Conservation (phyloP, 2,113 vertebrate genomes). For the Axis porcinus region DNA sequence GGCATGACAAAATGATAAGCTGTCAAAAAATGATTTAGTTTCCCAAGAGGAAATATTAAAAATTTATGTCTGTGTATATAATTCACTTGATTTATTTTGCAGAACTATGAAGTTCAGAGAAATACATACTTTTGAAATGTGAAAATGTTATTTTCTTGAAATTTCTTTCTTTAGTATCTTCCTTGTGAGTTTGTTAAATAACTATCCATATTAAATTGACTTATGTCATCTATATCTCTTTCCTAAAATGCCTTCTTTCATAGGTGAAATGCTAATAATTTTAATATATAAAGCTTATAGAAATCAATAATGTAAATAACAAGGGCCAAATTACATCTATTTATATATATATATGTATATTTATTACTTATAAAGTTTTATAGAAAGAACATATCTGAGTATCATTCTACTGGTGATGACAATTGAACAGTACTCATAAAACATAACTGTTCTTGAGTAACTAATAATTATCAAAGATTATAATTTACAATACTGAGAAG, state of each 20-base stretch:
- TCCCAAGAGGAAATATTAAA: not conserved
- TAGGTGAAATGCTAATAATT: not conserved
- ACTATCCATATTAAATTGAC: not conserved
- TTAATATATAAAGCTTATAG: conserved; percentile 8
- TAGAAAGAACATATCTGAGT: not conserved
- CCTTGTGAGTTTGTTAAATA: not conserved
- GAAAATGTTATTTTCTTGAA: conserved; percentile 26
- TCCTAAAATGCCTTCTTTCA: not conserved
- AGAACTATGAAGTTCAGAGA: not conserved
- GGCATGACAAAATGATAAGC: not conserved
- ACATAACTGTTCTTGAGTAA: not conserved
- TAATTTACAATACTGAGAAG: not conserved
- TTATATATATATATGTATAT: not conserved
- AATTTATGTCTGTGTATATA: not conserved
- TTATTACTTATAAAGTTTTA: not conserved
- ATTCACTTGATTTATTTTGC: not conserved
- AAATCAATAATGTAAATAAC: conserved; percentile 39
- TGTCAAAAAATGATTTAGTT: not conserved
- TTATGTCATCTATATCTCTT: not conserved
- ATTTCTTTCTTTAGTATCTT: not conserved
- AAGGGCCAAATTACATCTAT: not conserved
- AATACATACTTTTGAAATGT: not conserved
- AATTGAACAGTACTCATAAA: not conserved
- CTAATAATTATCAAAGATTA: not conserved
- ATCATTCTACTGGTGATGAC: not conserved